Base-by-base conservation (phyloP, 2,888 invertebrate species). In the Scaptomyza caliginosa region DNA sequence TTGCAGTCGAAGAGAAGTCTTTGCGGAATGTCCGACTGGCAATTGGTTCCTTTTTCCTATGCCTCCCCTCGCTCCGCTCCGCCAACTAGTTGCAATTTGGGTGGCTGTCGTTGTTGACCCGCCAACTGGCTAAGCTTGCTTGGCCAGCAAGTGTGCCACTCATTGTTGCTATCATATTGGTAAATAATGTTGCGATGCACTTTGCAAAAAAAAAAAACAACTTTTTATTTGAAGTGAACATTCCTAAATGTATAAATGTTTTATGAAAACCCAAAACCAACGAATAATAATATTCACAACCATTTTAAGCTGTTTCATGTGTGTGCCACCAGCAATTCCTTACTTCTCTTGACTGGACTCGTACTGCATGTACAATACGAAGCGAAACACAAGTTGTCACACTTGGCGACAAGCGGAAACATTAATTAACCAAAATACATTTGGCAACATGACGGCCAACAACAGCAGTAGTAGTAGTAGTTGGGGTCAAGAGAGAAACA, bases 91-190 rank as follows among this genome's bases (percentile, higher is more conserved):
- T 28, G 43, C 60, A 46, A 56, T 74, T 70, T 72, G 60, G 57
- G 46, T 69, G 54, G 50, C 28, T 39, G 48, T 17, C 17, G 48
- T 8, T 69, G 28, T 39, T 58, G 57, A 52, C 52, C 56, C 50
- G 56, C 52, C 52, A 50, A 63, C 71, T 65, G 70, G 16, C 3
- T 34, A 28, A 63, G 65, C 40, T 45, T 26, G 36, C 58, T 56
- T 13, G 50, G 32, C 32, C 2, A 7, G 4, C 62, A 67, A 67
- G 71, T 74, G 69, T 60, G 64, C 55, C 73, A 74, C 57, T 66
- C 63, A 64, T 66, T 71, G 60, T 74, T 83, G 69, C 81, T 83
- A 69, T 84, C 78, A 82, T 77, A 80, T 68, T 77, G 34, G 55
- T 39, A 63, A 54, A 62, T 30, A 52, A 60, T 76, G 39, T 38